Evolutionary conservation across 2,888 invertebrate species (phyloP).

Genomic region (Nymphalis c-album): DNA sequence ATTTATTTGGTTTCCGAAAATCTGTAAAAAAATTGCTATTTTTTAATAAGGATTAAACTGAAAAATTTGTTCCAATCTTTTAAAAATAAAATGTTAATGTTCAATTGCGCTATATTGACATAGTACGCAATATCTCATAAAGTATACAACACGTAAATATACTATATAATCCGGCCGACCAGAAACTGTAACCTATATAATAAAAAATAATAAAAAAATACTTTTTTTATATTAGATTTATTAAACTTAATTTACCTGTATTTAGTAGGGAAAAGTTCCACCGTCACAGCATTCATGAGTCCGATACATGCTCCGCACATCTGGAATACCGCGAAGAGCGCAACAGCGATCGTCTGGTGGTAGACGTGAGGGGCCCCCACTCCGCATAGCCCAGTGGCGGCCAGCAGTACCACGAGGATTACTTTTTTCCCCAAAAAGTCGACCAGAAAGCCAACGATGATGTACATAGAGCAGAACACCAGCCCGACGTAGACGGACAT

Average conservation of each 20-base stretch:
- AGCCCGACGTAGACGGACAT: conserved; percentile 85
- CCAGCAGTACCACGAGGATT: conserved; percentile 73
- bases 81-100: too few relatives aligned
- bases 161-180: too few relatives aligned
- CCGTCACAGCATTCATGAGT: conserved; percentile 80
- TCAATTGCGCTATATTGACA: too few relatives aligned
- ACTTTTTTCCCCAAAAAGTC: conserved; percentile 78
- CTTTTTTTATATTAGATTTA: neutral
- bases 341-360: conserved; percentile 80
- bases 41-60: too few relatives aligned
- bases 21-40: too few relatives aligned
- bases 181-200: too few relatives aligned
- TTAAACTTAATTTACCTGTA: conserved; percentile 53
- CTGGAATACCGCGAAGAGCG: conserved; percentile 80
- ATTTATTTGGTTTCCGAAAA: too few relatives aligned
- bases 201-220: too few relatives aligned
- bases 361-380: conserved; percentile 82
- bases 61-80: too few relatives aligned
- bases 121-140: too few relatives aligned
- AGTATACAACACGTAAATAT: too few relatives aligned
- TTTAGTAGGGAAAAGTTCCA: conserved; percentile 83
- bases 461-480: conserved; percentile 84
- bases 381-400: conserved; percentile 80
- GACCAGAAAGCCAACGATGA: conserved; percentile 83
- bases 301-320: conserved; percentile 82